Conservation (phyloP, 2,797 vertebrate genomes). For the Macropodus opercularis region DNA sequence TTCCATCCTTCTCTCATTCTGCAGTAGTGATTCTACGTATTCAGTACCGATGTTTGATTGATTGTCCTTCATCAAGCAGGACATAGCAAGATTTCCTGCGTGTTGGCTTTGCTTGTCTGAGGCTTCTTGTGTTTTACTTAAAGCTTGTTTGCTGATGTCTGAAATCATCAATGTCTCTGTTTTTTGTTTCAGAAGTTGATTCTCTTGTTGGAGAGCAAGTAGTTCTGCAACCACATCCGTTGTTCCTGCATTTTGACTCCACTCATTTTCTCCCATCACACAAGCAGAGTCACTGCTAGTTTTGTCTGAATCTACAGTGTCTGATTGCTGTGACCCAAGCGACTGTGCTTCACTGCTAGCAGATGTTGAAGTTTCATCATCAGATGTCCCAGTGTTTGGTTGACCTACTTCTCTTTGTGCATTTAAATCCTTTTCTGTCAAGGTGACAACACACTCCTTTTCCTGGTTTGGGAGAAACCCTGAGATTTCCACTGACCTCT, state of each 20-base stretch:
- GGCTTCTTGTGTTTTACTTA: conserved; percentile 10
- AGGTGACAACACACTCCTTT: background rate
- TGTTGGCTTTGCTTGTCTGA: conserved; percentile 17
- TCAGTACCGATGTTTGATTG: conserved; percentile 20
- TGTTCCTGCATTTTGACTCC: conserved; percentile 15
- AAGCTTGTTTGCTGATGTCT: background rate
- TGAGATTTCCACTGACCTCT: conserved; percentile 5
- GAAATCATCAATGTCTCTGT: conserved; percentile 9
- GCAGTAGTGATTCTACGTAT: conserved; percentile 3
- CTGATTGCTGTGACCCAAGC: conserved; percentile 1
- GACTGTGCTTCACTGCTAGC: background rate
- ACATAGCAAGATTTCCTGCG: conserved; percentile 14
- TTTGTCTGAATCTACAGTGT: conserved; percentile 10
- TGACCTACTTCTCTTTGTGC: conserved; percentile 12
- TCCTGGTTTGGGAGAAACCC: conserved; percentile 15
- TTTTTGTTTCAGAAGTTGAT: conserved; percentile 63
- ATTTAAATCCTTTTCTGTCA: background rate
- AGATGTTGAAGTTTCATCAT: conserved; percentile 12
- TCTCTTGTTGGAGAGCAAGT: conserved; percentile 54
- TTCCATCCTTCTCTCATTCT: conserved; percentile 18
- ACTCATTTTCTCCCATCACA: conserved; percentile 18
- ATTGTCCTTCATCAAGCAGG: conserved; percentile 2
- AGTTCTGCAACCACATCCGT: conserved; percentile 45
- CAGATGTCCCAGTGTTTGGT: background rate
- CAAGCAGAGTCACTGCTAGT: conserved; percentile 25